Evolutionary conservation across 2,888 invertebrate species (phyloP).

Genomic region (Coelopa pilipes): DNA sequence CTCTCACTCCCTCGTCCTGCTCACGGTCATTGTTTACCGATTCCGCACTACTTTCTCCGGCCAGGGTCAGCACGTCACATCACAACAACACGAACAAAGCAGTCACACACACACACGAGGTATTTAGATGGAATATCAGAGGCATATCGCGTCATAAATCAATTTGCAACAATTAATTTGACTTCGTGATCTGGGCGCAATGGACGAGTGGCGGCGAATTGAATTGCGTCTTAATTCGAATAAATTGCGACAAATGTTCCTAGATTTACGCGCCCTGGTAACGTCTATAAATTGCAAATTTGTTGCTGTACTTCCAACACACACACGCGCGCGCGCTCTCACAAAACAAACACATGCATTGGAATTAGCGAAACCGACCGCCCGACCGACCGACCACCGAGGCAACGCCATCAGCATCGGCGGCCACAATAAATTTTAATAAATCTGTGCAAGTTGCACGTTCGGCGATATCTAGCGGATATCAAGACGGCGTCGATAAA

Average conservation of each 20-base stretch:
- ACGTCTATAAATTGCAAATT: constrained; percentile 14
- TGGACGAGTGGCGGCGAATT: neutral
- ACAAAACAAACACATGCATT: constrained; percentile 11
- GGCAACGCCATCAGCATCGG: neutral
- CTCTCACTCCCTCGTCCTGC: no score
- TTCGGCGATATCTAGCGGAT: no score
- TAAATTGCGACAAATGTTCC: constrained; percentile 30
- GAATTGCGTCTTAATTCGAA: constrained; percentile 26
- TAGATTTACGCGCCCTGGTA: constrained; percentile 19
- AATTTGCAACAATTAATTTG: constrained; percentile 18
- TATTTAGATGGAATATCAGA: neutral
- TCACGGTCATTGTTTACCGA: no score
- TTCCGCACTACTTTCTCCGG: no score
- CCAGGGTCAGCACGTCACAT: no score
- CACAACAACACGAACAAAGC: no score
- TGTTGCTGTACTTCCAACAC: neutral
- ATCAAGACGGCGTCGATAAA: no score
- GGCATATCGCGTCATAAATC: neutral
- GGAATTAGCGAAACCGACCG: constrained; percentile 16
- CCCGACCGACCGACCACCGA: no score
- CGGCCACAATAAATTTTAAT: constrained; percentile 58
- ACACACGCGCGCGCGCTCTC: neutral
- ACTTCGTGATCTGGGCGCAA: no score
- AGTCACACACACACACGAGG: no score
- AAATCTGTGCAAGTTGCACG: constrained; percentile 47